Conservation (phyloP, 2,797 vertebrate species). For the Peromyscus eremicus region DNA sequence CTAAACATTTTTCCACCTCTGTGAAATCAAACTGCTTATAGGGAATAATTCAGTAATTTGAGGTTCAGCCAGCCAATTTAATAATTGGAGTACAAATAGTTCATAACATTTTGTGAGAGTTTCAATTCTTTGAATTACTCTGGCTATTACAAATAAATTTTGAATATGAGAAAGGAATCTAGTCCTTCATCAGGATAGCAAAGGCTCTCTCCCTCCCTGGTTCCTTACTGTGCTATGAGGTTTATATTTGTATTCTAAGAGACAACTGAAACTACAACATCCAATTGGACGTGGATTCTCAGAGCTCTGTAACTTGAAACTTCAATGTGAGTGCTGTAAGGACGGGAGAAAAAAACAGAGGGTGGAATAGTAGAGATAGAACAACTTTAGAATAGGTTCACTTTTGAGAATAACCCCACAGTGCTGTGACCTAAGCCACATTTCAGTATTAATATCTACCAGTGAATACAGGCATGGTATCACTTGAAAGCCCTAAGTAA, state of each 20-base stretch:
- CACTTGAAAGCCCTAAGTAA: conserved; percentile 45
- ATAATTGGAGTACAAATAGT: conserved; percentile 9
- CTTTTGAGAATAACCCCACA: not conserved
- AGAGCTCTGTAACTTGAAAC: not conserved
- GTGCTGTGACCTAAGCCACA: not conserved
- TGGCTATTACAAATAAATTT: conserved; percentile 11
- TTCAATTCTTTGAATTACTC: conserved; percentile 22
- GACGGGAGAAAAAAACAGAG: not conserved
- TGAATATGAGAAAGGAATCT: not conserved
- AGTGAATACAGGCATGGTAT: not conserved
- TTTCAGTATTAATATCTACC: conserved; percentile 10
- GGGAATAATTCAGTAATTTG: not conserved
- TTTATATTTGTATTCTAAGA: not conserved
- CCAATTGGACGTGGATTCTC: not conserved
- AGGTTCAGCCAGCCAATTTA: conserved; percentile 23
- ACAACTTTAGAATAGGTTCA: conserved; percentile 17
- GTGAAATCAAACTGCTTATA: not conserved
- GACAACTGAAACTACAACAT: not conserved
- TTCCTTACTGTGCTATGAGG: not conserved
- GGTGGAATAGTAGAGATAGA: not conserved
- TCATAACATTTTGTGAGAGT: not conserved
- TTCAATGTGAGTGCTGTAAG: not conserved
- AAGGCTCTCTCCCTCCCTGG: not conserved
- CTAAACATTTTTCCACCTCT: not conserved
- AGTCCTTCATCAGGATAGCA: not conserved